Evolutionary conservation across 2,888 invertebrate species (phyloP), one percentile per base, ranked within the genome.

Genomic region (Dioctria rufipes): DNA sequence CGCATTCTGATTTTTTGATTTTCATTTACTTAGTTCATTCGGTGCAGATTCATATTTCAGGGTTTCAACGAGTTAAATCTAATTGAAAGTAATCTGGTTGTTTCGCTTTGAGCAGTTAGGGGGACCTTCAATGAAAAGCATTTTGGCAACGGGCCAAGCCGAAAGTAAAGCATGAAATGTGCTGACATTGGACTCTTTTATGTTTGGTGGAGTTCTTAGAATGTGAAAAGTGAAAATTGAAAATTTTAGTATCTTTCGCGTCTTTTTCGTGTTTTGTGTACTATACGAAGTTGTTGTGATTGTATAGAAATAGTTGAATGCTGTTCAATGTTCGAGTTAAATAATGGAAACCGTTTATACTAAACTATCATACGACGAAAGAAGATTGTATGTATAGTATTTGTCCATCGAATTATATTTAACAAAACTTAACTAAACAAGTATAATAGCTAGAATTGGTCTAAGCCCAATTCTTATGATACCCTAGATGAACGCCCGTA

Each of bases 131-230:
- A n/a, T 67, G n/a, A 9, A 9, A 13, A 67, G 43, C 43, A 8
- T 67, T 46, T 67, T 67, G 67, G 67, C 67, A 13, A 3, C 43
- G n/a, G 49, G 42, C 67, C 67, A 67, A 67, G 8, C 43, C 25
- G 67, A 25, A 25, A 46, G 66, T 11, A 6, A 13, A 40, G 11
- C 43, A 13, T 42, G 42, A 65, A 42, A 42, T 9, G 13, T 5
- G 25, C 67, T 67, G 67, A 67, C 67, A 67, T 67, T 67, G 67
- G 46, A n/a, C 67, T 25, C n/a, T 43, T 65, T 67, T n/a, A 46
- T n/a, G 67, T 25, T 25, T 25, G 43, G 13, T 43, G 0, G 25
- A 25, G 3, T 67, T 42, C 5, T 25, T 8, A 49, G 67, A 67
- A 25, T 49, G 67, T 13, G 67, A 46, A 67, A 49, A 67, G 67